Percentiles rank a stretch among this genome's conserved stretches.
Conservation (phyloP, 2,888 invertebrate species). For the Epistrophella euchroma region DNA sequence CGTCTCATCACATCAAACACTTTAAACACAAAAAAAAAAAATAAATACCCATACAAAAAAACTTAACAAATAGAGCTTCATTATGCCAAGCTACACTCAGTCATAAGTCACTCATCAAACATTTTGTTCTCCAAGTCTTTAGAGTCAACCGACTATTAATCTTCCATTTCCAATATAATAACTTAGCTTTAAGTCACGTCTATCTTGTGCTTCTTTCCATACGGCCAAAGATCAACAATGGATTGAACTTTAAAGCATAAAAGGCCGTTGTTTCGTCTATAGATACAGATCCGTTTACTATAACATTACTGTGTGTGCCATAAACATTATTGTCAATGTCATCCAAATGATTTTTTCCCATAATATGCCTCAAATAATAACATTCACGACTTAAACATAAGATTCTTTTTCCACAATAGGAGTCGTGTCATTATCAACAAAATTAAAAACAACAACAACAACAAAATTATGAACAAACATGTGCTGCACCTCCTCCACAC, state of each 20-base stretch:
- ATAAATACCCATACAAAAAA: not conserved
- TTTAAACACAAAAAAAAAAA: not conserved
- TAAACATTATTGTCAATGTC: slow-evolving; percentile 72
- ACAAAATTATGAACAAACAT: slow-evolving; percentile 1
- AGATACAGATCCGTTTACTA: slow-evolving; percentile 49
- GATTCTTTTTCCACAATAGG: slow-evolving; percentile 63
- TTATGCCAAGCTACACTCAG: slow-evolving; percentile 63
- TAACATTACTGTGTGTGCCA: slow-evolving; percentile 46
- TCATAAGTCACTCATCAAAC: slow-evolving; percentile 65
- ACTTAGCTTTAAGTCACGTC: slow-evolving; percentile 52
- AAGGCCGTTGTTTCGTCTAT: slow-evolving; percentile 30
- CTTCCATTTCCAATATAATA: slow-evolving; percentile 63
- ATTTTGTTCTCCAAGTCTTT: slow-evolving; percentile 22
- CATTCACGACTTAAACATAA: slow-evolving; percentile 50
- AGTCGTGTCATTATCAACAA: slow-evolving; percentile 66
- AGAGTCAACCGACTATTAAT: slow-evolving; percentile 62
- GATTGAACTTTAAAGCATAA: slow-evolving; percentile 65
- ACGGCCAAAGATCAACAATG: slow-evolving; percentile 56
- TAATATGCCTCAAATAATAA: slow-evolving; percentile 40
- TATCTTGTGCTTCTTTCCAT: slow-evolving; percentile 32
- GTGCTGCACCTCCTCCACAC: slow-evolving; percentile 70
- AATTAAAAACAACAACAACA: slow-evolving; percentile 8
- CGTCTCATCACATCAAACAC: slow-evolving; percentile 20
- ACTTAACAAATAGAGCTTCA: slow-evolving; percentile 56
- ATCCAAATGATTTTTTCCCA: slow-evolving; percentile 70